Evolutionary conservation across 1,140 invertebrate species (phyloP).

Genomic region (Drosophila melanica): DNA sequence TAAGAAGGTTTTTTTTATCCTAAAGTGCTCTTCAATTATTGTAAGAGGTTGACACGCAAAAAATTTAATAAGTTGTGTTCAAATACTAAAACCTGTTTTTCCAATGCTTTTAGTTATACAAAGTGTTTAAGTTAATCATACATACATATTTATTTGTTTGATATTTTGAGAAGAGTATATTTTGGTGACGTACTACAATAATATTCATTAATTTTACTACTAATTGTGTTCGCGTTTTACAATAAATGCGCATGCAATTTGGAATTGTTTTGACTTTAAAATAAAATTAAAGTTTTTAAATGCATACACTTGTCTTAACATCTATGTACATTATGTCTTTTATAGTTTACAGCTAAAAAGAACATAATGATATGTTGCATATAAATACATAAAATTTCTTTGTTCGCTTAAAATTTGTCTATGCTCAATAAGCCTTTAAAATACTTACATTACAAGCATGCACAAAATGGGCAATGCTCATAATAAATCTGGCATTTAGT

Average conservation of each 20-base stretch:
- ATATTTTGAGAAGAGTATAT: constrained; percentile 27
- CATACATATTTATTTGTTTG: constrained; percentile 25
- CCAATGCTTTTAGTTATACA: neutral
- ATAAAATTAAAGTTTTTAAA: constrained; percentile 32
- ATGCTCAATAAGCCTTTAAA: constrained; percentile 24
- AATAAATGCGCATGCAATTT: constrained; percentile 45
- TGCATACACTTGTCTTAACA: constrained; percentile 38
- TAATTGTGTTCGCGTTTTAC: neutral
- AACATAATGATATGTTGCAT: constrained; percentile 40
- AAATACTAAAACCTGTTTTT: too few relatives aligned
- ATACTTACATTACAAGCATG: constrained; percentile 42
- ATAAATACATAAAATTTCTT: constrained; percentile 30
- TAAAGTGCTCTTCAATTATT: too few relatives aligned
- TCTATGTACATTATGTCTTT: constrained; percentile 42
- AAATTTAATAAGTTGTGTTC: too few relatives aligned
- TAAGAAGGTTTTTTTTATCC: too few relatives aligned
- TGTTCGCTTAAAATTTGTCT: constrained; percentile 38
- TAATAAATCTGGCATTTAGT: constrained; percentile 21
- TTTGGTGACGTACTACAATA: constrained; percentile 19
- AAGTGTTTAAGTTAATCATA: neutral
- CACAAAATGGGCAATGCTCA: constrained; percentile 27
- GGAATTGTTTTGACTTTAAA: constrained; percentile 24
- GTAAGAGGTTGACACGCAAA: too few relatives aligned
- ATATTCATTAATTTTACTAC: constrained; percentile 16
- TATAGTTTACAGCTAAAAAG: constrained; percentile 3